These are phyloP conservation scores for Archivesica marissinica DNA, from an alignment of 1,140 invertebrate genomes.

Conservation along the genomic window DNA sequence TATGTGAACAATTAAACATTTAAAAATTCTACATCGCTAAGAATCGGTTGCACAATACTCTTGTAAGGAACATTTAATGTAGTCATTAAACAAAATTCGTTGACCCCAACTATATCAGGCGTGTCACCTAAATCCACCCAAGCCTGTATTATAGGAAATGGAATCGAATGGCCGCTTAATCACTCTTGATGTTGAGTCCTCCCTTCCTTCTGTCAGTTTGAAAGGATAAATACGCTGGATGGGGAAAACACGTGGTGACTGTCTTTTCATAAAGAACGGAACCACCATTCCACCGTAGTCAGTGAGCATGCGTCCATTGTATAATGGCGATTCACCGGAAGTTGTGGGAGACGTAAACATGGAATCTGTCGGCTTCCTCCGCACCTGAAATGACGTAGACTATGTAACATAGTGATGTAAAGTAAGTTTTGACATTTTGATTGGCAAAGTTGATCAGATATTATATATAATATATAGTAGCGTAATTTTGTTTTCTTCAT, in stretches of 20 bases:
- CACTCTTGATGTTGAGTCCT: not conserved
- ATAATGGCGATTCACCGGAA: not conserved
- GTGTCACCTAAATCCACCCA: not conserved
- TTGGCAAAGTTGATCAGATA: too few relatives aligned
- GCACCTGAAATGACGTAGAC: not conserved
- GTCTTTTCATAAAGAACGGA: constrained; percentile 27
- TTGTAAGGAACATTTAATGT: too few relatives aligned
- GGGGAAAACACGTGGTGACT: not conserved
- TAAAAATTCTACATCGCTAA: too few relatives aligned
- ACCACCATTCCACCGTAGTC: not conserved
- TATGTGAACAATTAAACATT: too few relatives aligned
- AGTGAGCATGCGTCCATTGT: not conserved
- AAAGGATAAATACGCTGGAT: not conserved
- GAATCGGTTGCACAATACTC: too few relatives aligned
- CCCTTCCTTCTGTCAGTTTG: not conserved
- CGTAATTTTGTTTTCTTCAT: too few relatives aligned
- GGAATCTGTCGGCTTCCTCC: not conserved
- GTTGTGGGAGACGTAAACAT: not conserved
- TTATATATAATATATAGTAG: too few relatives aligned
- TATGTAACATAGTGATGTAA: too few relatives aligned
- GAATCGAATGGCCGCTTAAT: constrained; percentile 16
- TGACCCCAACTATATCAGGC: too few relatives aligned
- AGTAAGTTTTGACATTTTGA: too few relatives aligned
- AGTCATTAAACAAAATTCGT: too few relatives aligned
- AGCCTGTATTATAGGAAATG: constrained; percentile 2